A percentile compares a stretch with the other conserved stretches of the same genome.
Evolutionary conservation across 2,888 invertebrate species (phyloP).

Genomic region (Ennomos erosarius): DNA sequence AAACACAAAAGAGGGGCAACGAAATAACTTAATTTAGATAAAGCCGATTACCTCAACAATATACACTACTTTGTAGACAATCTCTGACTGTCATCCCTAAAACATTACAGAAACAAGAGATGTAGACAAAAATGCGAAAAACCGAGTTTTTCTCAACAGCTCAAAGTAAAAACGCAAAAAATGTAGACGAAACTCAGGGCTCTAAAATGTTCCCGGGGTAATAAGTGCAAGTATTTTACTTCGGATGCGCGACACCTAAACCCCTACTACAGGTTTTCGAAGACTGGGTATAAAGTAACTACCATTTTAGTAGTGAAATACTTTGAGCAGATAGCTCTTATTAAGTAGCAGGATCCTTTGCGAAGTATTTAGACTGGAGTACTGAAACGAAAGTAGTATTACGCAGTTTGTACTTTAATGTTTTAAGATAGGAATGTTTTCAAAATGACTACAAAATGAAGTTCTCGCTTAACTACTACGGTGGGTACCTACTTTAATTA

Average conservation of each 20-base stretch:
- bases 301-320: not conserved
- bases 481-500: no score
- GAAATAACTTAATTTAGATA: constrained; percentile 39
- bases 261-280: constrained; percentile 44
- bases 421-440: no score
- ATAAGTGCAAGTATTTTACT: constrained; percentile 61
- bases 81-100: constrained; percentile 13
- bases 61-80: constrained; percentile 27
- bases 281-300: not conserved
- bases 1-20: constrained; percentile 19
- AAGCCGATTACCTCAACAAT: constrained; percentile 29
- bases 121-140: constrained; percentile 47
- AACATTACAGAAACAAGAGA: constrained; percentile 38
- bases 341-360: no score
- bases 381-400: no score
- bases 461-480: no score
- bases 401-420: no score
- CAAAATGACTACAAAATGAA: no score
- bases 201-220: constrained; percentile 55
- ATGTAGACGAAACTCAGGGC: constrained; percentile 50
- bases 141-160: constrained; percentile 56
- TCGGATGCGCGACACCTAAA: constrained; percentile 39
- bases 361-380: no score
- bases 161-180: constrained; percentile 53
- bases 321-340: no score